Evolutionary conservation across 2,888 invertebrate genomes (phyloP).

Genomic region (Epinotia demarniana): DNA sequence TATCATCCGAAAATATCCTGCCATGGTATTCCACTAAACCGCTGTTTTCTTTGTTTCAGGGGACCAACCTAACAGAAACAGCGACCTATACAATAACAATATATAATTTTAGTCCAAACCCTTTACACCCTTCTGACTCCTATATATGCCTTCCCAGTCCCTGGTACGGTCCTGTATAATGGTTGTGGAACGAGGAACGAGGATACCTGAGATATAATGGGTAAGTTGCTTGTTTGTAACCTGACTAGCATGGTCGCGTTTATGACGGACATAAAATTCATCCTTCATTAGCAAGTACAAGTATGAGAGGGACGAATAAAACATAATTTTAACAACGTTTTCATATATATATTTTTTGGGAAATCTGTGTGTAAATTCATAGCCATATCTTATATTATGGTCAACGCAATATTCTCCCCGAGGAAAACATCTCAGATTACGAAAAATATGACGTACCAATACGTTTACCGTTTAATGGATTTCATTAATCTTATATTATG

Average conservation of each 20-base stretch:
- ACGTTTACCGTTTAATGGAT: too few relatives aligned
- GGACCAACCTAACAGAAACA: constrained; percentile 66
- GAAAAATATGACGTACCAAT: not conserved
- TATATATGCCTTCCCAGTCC: constrained; percentile 5
- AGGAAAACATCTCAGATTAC: not conserved
- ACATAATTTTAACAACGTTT: too few relatives aligned
- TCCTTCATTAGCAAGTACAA: too few relatives aligned
- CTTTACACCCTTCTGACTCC: constrained; percentile 30
- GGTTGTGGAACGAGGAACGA: constrained; percentile 9
- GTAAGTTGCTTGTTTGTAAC: constrained; percentile 6
- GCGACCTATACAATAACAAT: constrained; percentile 51
- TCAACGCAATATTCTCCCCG: too few relatives aligned
- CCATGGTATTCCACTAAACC: not conserved
- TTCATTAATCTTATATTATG: too few relatives aligned
- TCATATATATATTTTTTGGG: too few relatives aligned
- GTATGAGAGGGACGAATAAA: too few relatives aligned
- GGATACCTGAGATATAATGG: constrained; percentile 18
- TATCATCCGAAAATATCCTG: too few relatives aligned
- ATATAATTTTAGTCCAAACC: constrained; percentile 45
- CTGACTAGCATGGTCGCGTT: not conserved
- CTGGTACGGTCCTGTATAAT: constrained; percentile 9
- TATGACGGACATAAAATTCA: too few relatives aligned
- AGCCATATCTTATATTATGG: too few relatives aligned
- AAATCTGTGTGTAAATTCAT: too few relatives aligned
- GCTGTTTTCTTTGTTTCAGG: constrained; percentile 69